A percentile compares a stretch with the other conserved stretches of the same genome.
phyloP scores from a whole-genome alignment of 2,113 vertebrate genomes.

The Bujurquina vittata region DNA sequence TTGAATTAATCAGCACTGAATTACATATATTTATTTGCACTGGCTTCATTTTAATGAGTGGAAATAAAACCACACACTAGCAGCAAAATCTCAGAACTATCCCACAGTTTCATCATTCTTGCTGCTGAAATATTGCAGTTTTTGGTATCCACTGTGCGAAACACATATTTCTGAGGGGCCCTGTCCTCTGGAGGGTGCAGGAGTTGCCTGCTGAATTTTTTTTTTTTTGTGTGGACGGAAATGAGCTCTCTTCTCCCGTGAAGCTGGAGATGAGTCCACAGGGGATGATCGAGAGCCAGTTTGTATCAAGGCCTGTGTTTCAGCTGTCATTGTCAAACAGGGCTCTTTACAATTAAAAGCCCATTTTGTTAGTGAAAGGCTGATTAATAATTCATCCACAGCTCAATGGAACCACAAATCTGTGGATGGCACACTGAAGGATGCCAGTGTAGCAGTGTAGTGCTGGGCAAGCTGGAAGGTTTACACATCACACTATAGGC shows the following conservation, averaged over 20 bases:
- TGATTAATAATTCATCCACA: constrained; percentile 72
- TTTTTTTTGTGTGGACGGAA: constrained; percentile 16
- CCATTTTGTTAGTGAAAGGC: constrained; percentile 58
- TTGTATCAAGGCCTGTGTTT: constrained; percentile 40
- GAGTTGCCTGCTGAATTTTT: not conserved
- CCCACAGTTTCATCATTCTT: constrained; percentile 25
- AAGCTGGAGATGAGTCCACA: constrained; percentile 34
- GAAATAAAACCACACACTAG: constrained; percentile 1
- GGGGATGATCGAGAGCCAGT: constrained; percentile 45
- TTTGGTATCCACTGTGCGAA: not conserved
- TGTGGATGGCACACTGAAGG: constrained; percentile 42
- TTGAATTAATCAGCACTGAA: constrained; percentile 33
- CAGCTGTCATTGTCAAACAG: constrained; percentile 55
- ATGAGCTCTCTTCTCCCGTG: constrained; percentile 14
- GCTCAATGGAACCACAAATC: constrained; percentile 62
- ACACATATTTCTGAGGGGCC: not conserved
- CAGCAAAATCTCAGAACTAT: constrained; percentile 9
- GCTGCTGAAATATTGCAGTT: not conserved
- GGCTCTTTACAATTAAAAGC: constrained; percentile 73
- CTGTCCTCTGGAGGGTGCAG: constrained; percentile 17
- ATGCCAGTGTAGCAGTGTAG: constrained; percentile 43
- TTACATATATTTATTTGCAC: constrained; percentile 4
- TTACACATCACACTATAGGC: constrained; percentile 29
- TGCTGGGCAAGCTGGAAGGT: constrained; percentile 27
- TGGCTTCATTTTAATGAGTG: not conserved